Evolutionary conservation across 2,113 vertebrate genomes (phyloP), one percentile per base, ranked within the genome.

Genomic region (Tauraco erythrolophus): DNA sequence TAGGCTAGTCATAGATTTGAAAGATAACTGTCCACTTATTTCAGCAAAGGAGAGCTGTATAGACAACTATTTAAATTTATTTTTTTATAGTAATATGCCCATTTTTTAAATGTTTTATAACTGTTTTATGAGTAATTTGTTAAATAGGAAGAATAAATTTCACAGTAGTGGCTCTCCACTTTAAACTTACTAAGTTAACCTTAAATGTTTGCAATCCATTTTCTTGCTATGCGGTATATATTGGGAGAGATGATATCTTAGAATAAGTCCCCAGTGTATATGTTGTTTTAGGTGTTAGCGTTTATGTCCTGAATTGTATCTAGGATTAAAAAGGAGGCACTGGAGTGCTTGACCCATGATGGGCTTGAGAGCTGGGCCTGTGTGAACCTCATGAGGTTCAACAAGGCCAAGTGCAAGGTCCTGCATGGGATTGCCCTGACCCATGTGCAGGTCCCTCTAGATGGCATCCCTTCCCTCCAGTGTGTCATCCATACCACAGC

Each of bases 201-300:
- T 51, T 46, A 53, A 74, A 61, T 37, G 13, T 35, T 70, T 92
- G 9, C 60, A 62, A 6, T 62, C 16, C 3, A 2, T 71, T 92
- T 75, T 35, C 43, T 57, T 82, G 5, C 45, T 75, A 28, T 43
- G 53, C 16, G 17, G 28, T 19, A 4, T n/a, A 10, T 58, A 2
- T 3, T 51, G 56, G 35, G 56, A 91, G 46, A 92, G 60, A 10
- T 6, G 33, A 0, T 76, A 15, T 60, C n/a, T 74, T 54, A 21
- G 14, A 25, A 3, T 19, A 30, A 37, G 22, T 39, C 17, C 35
- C 54, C 22, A 62, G 3, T 1, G 1, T 33, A 30, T 5, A 5
- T 54, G 17, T 50, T 64, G 16, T 43, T 92, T 77, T 66, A 14
- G 11, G 9, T 22, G 17, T 50, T 66, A 54, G 15, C 6, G 19